Conservation (phyloP, 2,113 vertebrate genomes). For the Xyliphius kryptos region DNA sequence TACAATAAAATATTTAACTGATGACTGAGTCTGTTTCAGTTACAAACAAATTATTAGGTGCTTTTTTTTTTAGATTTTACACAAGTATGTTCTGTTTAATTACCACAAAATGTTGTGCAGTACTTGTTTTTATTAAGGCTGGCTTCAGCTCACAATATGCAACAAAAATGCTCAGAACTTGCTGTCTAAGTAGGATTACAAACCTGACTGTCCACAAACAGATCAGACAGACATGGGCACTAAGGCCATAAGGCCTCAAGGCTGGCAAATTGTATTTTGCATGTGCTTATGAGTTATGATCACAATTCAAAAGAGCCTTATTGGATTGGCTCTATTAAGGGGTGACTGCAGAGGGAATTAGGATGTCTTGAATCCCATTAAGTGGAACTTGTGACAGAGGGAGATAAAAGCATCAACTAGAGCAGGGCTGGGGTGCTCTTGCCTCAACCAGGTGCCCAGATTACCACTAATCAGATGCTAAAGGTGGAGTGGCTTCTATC, state of each 20-base stretch:
- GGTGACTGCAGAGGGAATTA: constrained; percentile 49
- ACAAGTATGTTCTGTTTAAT: constrained; percentile 19
- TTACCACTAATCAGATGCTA: constrained; percentile 52
- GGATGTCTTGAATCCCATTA: constrained; percentile 61
- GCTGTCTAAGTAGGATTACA: constrained; percentile 24
- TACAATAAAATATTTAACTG: too few species aligned
- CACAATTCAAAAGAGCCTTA: constrained; percentile 52
- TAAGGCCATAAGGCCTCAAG: constrained; percentile 24
- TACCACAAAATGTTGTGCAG: background rate
- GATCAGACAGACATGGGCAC: background rate
- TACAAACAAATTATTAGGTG: background rate
- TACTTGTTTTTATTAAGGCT: background rate
- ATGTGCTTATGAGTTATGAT: constrained; percentile 48
- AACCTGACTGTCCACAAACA: constrained; percentile 4
- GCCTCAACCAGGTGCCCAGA: constrained; percentile 56
- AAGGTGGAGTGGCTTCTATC: constrained; percentile 48
- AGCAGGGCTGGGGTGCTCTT: constrained; percentile 38
- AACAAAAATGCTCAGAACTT: constrained; percentile 22
- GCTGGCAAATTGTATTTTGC: constrained; percentile 46
- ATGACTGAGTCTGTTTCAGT: too few species aligned
- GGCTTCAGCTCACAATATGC: background rate
- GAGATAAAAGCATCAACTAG: constrained; percentile 56
- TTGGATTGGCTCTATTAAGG: constrained; percentile 49
- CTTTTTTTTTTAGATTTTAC: background rate
- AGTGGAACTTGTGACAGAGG: constrained; percentile 45